Evolutionary conservation across 2,888 invertebrate genomes (phyloP), one percentile per base, ranked within the genome.

Genomic region (Drosophila paranaensis): DNA sequence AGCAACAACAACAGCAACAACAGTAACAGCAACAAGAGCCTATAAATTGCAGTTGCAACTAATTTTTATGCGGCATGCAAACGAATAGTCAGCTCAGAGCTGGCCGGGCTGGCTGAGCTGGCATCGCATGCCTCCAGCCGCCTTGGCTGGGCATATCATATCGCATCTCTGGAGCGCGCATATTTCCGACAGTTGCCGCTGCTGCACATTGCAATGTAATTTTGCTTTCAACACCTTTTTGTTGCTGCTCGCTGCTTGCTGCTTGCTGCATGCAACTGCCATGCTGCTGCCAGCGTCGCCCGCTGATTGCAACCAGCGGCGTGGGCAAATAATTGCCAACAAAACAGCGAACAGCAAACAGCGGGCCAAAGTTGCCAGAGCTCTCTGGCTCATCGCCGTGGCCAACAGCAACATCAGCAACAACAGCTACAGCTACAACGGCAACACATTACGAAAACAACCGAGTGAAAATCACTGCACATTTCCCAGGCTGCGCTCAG

Each of bases 181-280:
- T 86, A 82, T 88, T 83, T 83, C 87, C 89, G 88, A 83, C 88
- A 79, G 71, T 57, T 76, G 79, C 63, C 65, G 79, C 63, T 62
- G 74, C 54, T 73, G 78, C 76, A 64, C 82, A 80, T 76, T 77
- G 82, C 88, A 85, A 86, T 87, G 90, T 88, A 89, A 87, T 87
- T 86, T 87, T 82, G 86, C 90, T 87, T 87, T 87, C 86, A 87
- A 87, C 86, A 87, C 86, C 86, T 87, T 85, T 88, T 81, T 75
- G 58, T 54, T 54, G 40, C n/a, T 69, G 66, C 61, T 5, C 65
- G 71, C 71, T 74, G 85, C 42, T 2, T 20, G 20, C 87, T 60
- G 66, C 66, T 10, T 71, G 72, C 71, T 56, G 71, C 85, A 81
- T 75, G 85, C 88, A 85, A 71, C 73, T n/a, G 51, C 58, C n/a